Evolutionary conservation across 2,113 vertebrate genomes (phyloP).

Genomic region (Calyptommatus sinebrachiatus): DNA sequence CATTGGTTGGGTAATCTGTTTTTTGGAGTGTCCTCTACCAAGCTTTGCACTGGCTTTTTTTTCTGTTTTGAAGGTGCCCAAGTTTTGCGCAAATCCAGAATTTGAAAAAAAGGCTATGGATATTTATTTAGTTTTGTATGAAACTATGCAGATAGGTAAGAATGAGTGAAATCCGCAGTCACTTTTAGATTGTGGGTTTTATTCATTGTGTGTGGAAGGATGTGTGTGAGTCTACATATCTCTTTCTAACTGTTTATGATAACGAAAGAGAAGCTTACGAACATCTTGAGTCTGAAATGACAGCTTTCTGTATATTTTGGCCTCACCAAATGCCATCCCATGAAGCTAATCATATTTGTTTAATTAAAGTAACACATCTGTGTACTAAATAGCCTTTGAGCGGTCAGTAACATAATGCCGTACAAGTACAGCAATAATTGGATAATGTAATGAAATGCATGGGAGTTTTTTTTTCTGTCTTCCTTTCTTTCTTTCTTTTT

Average conservation of each 20-base stretch:
- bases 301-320: slow-evolving; percentile 29
- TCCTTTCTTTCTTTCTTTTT: background rate
- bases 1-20: no score
- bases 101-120: no score
- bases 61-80: no score
- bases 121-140: no score
- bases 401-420: slow-evolving; percentile 69
- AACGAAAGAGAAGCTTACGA: background rate
- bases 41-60: no score
- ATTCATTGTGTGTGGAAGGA: no score
- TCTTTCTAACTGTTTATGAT: background rate
- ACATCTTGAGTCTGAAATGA: background rate
- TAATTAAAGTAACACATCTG: slow-evolving; percentile 77
- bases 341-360: slow-evolving; percentile 72
- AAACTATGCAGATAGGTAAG: no score
- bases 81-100: no score
- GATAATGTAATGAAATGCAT: slow-evolving; percentile 77
- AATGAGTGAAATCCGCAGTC: no score
- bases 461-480: slow-evolving; percentile 51
- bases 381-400: slow-evolving; percentile 71
- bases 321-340: slow-evolving; percentile 62
- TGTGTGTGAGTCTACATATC: background rate
- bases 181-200: no score
- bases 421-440: slow-evolving; percentile 73
- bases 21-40: no score